Evolutionary conservation across 2,113 vertebrate genomes (phyloP).

Genomic region (Polypterus bichir): DNA sequence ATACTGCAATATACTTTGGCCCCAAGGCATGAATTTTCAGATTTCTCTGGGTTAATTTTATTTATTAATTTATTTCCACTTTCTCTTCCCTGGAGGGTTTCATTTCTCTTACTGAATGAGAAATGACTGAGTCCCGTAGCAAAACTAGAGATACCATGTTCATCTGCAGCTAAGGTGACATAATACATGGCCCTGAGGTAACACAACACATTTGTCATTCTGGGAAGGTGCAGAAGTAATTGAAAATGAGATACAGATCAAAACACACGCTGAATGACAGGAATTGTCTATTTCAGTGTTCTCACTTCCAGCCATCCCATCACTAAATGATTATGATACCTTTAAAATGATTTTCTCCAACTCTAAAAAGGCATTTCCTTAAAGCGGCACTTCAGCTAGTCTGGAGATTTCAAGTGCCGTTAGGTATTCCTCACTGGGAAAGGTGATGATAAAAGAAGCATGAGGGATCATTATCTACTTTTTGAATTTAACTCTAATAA

Average conservation of each 20-base stretch:
- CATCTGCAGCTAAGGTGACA: neutral
- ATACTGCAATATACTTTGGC: too few species aligned
- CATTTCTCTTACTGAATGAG: neutral
- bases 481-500: too few species aligned
- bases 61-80: too few species aligned
- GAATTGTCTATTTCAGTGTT: slow-evolving; percentile 3
- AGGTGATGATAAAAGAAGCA: too few species aligned
- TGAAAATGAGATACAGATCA: slow-evolving; percentile 5
- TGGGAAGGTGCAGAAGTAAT: neutral
- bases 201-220: neutral
- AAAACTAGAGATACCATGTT: slow-evolving; percentile 1
- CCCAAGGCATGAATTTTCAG: too few species aligned
- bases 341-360: neutral
- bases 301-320: neutral
- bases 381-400: neutral
- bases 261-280: neutral
- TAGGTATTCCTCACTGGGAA: too few species aligned
- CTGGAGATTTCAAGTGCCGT: too few species aligned
- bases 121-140: neutral
- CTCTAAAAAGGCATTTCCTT: neutral
- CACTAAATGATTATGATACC: neutral
- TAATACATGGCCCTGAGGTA: neutral
- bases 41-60: too few species aligned
- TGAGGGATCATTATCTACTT: too few species aligned
- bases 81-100: too few species aligned